A percentile compares a stretch with the other conserved stretches of the same genome.
Conservation (phyloP, 2,888 invertebrate species). For the Ochropleura leucogaster region DNA sequence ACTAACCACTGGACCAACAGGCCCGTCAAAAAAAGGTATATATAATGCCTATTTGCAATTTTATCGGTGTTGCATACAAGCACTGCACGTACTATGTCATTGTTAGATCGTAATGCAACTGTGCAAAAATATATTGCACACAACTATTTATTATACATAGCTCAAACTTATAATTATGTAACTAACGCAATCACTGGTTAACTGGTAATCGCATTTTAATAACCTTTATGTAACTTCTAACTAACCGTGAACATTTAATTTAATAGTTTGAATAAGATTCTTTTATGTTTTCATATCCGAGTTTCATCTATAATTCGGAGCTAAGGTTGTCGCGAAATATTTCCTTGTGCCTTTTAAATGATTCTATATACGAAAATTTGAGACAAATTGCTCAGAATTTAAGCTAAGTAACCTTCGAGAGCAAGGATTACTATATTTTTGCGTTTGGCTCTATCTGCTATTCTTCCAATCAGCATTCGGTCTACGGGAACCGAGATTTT, state of each 20-base stretch:
- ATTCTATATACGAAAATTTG: not conserved
- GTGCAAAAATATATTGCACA: conserved; percentile 56
- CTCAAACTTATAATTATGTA: conserved; percentile 47
- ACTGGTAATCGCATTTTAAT: conserved; percentile 49
- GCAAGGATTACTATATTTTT: not conserved
- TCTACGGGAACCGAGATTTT: not conserved
- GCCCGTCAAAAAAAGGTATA: no score
- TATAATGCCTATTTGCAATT: conserved; percentile 28
- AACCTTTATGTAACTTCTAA: conserved; percentile 28
- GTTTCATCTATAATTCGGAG: not conserved
- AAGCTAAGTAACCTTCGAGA: not conserved
- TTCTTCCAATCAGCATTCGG: not conserved
- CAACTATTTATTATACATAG: conserved; percentile 32
- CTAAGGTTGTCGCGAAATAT: not conserved
- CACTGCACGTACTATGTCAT: conserved; percentile 50
- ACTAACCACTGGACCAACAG: no score
- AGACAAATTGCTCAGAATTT: not conserved
- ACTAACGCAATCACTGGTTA: conserved; percentile 37
- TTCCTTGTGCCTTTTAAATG: not conserved
- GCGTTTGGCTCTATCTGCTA: not conserved
- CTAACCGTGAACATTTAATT: conserved; percentile 23
- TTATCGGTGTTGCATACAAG: conserved; percentile 28
- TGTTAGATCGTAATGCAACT: conserved; percentile 50
- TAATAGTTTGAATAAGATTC: not conserved
- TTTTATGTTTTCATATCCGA: not conserved